Conservation (phyloP, 2,888 invertebrate genomes). For the Dugesia japonica region DNA sequence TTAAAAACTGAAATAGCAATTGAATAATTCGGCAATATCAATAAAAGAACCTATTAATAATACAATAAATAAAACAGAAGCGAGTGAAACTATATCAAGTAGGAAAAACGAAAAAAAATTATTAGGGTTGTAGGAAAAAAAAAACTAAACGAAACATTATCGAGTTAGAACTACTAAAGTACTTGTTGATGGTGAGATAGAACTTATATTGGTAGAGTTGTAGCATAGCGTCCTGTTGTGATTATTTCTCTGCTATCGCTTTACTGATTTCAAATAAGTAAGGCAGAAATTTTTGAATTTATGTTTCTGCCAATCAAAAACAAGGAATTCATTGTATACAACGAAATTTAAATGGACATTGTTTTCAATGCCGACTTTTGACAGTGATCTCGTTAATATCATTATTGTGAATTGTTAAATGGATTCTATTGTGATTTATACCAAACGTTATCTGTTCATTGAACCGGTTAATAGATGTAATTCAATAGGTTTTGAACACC, state of each 20-base stretch:
- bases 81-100: not conserved
- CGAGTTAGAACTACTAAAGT: slow-evolving; percentile 10
- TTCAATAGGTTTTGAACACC: not conserved
- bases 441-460: not conserved
- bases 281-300: slow-evolving; percentile 9
- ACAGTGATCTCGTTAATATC: not conserved
- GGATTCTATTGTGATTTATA: not conserved
- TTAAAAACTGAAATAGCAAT: no score
- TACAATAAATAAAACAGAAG: not conserved
- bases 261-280: slow-evolving; percentile 8
- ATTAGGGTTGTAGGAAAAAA: slow-evolving; percentile 3
- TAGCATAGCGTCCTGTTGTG: not conserved
- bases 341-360: not conserved
- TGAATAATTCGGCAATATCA: not conserved
- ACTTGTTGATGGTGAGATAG: slow-evolving; percentile 20
- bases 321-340: not conserved
- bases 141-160: not conserved
- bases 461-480: slow-evolving; percentile 8
- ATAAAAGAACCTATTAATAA: not conserved
- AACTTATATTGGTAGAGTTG: slow-evolving; percentile 3
- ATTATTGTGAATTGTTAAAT: not conserved
- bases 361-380: slow-evolving; percentile 15
- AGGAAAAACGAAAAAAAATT: not conserved
- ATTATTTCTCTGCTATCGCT: not conserved
- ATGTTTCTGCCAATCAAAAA: not conserved